Evolutionary conservation across 92 coral and sea anemone genomes (phyloP).

Genomic region (Epizoanthus stellaris): DNA sequence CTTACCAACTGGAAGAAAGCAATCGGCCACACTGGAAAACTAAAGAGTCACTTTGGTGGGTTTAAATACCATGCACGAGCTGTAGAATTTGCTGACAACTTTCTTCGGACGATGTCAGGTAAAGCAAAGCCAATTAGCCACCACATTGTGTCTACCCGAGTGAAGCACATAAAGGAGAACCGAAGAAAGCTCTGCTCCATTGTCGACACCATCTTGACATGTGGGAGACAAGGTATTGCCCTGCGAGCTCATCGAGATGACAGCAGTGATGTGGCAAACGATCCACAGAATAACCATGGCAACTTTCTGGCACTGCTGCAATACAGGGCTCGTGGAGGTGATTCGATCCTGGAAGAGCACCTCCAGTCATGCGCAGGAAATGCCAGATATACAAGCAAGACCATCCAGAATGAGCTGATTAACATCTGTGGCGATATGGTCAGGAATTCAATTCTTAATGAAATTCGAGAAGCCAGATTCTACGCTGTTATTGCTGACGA

Average conservation of each 20-base stretch:
- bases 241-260: slow-evolving; percentile 52
- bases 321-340: neutral
- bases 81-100: slow-evolving; percentile 41
- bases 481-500: too few species aligned
- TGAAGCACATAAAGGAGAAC: slow-evolving; percentile 46
- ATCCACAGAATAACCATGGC: slow-evolving; percentile 44
- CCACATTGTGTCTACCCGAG: slow-evolving; percentile 17
- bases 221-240: slow-evolving; percentile 47
- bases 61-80: slow-evolving; percentile 35
- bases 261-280: slow-evolving; percentile 31
- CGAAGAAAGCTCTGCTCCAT: slow-evolving; percentile 44
- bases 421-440: slow-evolving; percentile 1
- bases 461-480: too few species aligned
- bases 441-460: too few species aligned
- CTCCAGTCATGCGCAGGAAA: slow-evolving; percentile 22
- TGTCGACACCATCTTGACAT: slow-evolving; percentile 41
- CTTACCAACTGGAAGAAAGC: slow-evolving; percentile 33
- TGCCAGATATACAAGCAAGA: slow-evolving; percentile 41
- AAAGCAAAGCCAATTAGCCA: slow-evolving; percentile 43
- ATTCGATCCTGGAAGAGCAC: slow-evolving; percentile 21
- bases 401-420: slow-evolving; percentile 54
- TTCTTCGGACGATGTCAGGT: slow-evolving; percentile 45
- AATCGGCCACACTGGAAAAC: slow-evolving; percentile 11
- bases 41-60: slow-evolving; percentile 25
- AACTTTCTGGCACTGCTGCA: slow-evolving; percentile 37